A percentile compares a stretch with the other conserved stretches of the same genome.
These are phyloP conservation scores for Dicrostonyx torquatus DNA, from an alignment of 2,797 vertebrate genomes.

Conservation along the genomic window DNA sequence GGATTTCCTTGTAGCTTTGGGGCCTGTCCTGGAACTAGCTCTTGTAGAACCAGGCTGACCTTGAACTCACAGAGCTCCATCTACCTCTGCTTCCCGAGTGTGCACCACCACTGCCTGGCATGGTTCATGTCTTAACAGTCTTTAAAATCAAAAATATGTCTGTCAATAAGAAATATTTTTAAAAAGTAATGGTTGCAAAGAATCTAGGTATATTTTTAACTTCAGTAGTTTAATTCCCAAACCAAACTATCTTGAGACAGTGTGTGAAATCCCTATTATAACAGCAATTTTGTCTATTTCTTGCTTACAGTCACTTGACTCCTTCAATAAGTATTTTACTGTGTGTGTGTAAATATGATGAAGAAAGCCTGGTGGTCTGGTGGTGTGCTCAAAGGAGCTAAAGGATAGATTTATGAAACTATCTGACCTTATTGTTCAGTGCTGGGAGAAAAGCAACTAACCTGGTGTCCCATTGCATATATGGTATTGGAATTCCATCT, in stretches of 20 bases:
- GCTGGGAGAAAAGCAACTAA: neutral
- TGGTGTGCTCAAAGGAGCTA: neutral
- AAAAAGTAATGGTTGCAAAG: neutral
- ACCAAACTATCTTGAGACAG: neutral
- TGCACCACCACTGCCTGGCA: too few relatives aligned
- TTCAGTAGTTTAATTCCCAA: neutral
- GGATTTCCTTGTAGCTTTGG: too few relatives aligned
- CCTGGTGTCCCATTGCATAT: neutral
- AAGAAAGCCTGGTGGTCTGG: neutral
- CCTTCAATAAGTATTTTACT: neutral
- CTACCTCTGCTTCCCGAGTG: too few relatives aligned
- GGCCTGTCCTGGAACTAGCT: too few relatives aligned
- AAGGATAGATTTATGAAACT: constrained; percentile 42
- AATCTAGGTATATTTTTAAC: neutral
- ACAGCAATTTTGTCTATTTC: neutral
- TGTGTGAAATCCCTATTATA: neutral
- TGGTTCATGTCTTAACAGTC: neutral
- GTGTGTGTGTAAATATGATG: neutral
- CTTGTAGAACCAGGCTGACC: too few relatives aligned
- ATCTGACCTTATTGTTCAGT: constrained; percentile 33
- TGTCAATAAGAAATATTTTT: neutral
- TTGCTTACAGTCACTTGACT: constrained; percentile 9
- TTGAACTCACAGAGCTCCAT: too few relatives aligned
- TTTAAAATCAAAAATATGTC: neutral
- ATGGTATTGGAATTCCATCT: constrained; percentile 12